These are phyloP conservation scores for Cyrtonyx montezumae DNA, from an alignment of 2,113 vertebrate species.

Conservation along the genomic window DNA sequence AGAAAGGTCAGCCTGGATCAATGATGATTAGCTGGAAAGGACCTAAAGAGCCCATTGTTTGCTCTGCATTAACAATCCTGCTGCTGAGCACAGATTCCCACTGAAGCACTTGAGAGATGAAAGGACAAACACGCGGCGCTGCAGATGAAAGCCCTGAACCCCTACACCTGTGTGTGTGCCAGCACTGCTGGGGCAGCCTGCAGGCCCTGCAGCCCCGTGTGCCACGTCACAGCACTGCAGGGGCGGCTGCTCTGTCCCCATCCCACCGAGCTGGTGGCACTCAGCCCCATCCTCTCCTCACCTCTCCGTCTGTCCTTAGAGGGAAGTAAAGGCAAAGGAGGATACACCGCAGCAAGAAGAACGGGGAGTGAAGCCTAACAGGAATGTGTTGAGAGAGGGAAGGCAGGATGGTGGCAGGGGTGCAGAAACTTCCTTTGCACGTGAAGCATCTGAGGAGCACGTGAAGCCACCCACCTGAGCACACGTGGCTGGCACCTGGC, in stretches of 20 bases:
- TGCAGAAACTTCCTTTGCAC: not conserved
- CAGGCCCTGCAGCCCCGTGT: not conserved
- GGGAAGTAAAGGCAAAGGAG: accelerated
- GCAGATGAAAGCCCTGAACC: not conserved
- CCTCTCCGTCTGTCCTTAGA: not conserved
- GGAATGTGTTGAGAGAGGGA: accelerated
- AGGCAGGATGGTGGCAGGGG: not conserved
- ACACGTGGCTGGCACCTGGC: accelerated
- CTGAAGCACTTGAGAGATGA: conserved; percentile 2
- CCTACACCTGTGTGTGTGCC: not conserved
- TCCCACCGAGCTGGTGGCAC: not conserved
- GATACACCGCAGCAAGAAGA: not conserved
- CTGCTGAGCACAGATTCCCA: not conserved
- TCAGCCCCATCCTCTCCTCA: not conserved
- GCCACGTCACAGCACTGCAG: not conserved
- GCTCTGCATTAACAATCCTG: not conserved
- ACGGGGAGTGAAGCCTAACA: accelerated
- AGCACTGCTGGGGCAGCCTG: accelerated
- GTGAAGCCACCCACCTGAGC: not conserved
- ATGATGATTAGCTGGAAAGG: conserved; percentile 52
- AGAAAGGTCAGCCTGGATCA: conserved; percentile 55
- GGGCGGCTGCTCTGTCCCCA: not conserved
- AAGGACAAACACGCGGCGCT: not conserved
- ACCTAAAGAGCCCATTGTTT: conserved; percentile 42
- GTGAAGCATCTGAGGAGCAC: not conserved